Evolutionary conservation across 2,113 vertebrate species (phyloP).

Genomic region (Trichomycterus rosablanca): DNA sequence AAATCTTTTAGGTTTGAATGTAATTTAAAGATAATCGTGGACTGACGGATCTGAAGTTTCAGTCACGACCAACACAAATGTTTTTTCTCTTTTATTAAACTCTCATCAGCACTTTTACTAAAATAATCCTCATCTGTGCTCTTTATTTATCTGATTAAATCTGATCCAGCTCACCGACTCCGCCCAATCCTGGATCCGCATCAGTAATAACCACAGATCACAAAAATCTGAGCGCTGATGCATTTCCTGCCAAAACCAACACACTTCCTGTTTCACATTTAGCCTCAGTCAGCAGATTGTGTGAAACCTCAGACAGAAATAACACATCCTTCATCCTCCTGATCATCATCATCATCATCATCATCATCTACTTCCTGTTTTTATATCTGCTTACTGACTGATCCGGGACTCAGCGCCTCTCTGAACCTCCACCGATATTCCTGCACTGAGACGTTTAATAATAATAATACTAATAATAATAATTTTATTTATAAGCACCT

Average conservation of each 20-base stretch:
- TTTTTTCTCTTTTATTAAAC: not conserved
- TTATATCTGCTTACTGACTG: not conserved
- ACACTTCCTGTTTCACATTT: constrained; percentile 2
- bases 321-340: not conserved
- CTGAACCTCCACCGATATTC: too few relatives aligned
- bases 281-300: not conserved
- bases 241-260: constrained; percentile 15
- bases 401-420: not conserved
- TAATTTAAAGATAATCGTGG: too few relatives aligned
- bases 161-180: too few relatives aligned
- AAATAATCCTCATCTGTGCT: not conserved
- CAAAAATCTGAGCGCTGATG: not conserved
- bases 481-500: too few relatives aligned
- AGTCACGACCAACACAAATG: too few relatives aligned
- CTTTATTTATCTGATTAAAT: too few relatives aligned
- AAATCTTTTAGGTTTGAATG: too few relatives aligned
- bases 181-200: not conserved
- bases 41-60: too few relatives aligned
- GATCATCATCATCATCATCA: too few relatives aligned
- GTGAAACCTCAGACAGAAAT: constrained; percentile 5
- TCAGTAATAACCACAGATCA: constrained; percentile 5
- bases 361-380: constrained; percentile 5
- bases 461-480: too few relatives aligned
- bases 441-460: too few relatives aligned
- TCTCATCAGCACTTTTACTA: not conserved